phyloP scores from a whole-genome alignment of 2,888 invertebrate genomes.

The Sphaeridia pumilis region DNA sequence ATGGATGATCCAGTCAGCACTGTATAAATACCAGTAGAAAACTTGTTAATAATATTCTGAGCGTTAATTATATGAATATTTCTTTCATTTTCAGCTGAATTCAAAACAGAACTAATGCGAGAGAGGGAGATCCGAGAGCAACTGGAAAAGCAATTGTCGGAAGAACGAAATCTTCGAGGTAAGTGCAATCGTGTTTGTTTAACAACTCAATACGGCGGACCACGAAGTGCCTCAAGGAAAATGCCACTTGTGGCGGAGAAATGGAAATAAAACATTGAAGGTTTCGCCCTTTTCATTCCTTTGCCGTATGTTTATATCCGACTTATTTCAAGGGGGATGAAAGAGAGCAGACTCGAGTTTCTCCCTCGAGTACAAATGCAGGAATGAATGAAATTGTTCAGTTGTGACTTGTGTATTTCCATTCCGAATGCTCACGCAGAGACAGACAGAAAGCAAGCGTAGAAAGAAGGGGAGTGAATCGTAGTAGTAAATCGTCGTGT shows the following conservation, averaged over 20 bases:
- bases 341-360: background rate
- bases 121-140: slow-evolving; percentile 90
- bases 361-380: background rate
- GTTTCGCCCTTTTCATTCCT: too few species aligned
- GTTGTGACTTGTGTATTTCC: slow-evolving; percentile 1
- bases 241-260: background rate
- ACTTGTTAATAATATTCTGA: background rate
- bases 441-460: slow-evolving; percentile 1
- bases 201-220: too few species aligned
- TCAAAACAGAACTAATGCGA: slow-evolving; percentile 87
- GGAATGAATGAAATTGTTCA: slow-evolving; percentile 1
- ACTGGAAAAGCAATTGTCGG: slow-evolving; percentile 80
- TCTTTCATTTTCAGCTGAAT: slow-evolving; percentile 58
- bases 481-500: background rate
- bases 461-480: background rate
- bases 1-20: too few species aligned
- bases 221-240: background rate
- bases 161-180: slow-evolving; percentile 93
- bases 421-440: background rate
- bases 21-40: too few species aligned
- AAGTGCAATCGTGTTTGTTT: slow-evolving; percentile 42
- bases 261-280: too few species aligned
- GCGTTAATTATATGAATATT: slow-evolving; percentile 42
- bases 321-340: too few species aligned
- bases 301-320: too few species aligned